Conservation (phyloP, 2,113 vertebrate species). For the Sinocyclocheilus maitianheensis region DNA sequence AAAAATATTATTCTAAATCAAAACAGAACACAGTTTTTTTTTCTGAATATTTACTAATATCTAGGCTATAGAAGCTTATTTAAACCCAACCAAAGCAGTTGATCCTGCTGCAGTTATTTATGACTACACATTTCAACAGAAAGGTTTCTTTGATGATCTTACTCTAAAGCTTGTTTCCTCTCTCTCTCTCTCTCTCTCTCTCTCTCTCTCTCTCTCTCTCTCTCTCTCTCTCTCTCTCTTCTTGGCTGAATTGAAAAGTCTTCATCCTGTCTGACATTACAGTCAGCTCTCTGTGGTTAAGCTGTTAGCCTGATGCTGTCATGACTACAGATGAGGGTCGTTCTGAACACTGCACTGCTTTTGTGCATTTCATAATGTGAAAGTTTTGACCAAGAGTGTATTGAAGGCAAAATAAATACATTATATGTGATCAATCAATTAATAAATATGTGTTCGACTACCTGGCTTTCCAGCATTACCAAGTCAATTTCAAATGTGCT, state of each 20-base stretch:
- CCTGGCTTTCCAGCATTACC: background rate
- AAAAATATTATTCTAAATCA: slow-evolving; percentile 79
- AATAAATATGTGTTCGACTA: too few species aligned
- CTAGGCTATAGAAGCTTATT: slow-evolving; percentile 61
- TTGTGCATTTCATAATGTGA: background rate
- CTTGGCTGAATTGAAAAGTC: slow-evolving; percentile 20
- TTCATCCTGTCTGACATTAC: slow-evolving; percentile 37
- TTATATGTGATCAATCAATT: too few species aligned
- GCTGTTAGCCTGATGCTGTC: slow-evolving; percentile 9
- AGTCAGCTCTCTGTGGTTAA: slow-evolving; percentile 1
- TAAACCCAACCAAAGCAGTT: slow-evolving; percentile 61
- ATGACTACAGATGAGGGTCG: background rate
- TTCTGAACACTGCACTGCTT: background rate
- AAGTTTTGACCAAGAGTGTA: background rate
- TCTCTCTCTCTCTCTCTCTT: too few species aligned
- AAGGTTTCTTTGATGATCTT: slow-evolving; percentile 25
- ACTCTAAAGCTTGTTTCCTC: slow-evolving; percentile 21
- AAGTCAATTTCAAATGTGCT: too few species aligned
- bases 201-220: too few species aligned
- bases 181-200: background rate
- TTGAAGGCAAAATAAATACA: background rate
- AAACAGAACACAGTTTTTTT: too few species aligned
- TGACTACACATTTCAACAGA: slow-evolving; percentile 54
- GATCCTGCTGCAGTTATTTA: slow-evolving; percentile 64
- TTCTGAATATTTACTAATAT: slow-evolving; percentile 66